Conservation (phyloP, 2,888 invertebrate genomes). For the Agriopis marginaria region DNA sequence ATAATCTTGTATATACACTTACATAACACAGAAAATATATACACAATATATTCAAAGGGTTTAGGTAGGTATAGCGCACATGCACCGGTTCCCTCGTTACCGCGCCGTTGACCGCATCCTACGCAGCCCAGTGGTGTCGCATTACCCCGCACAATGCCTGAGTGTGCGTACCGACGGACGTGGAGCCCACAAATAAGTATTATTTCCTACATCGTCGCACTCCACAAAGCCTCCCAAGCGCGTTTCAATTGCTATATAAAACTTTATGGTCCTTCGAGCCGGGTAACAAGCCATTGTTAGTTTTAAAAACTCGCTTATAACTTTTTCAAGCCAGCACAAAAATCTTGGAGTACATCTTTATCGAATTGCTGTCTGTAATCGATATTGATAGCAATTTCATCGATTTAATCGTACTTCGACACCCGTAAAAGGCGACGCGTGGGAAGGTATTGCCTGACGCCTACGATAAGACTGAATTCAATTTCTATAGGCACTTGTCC, state of each 20-base stretch:
- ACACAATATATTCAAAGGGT: conserved; percentile 1
- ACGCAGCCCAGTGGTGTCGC: conserved; percentile 65
- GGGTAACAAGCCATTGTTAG: conserved; percentile 33
- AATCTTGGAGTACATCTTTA: conserved; percentile 18
- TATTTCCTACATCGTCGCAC: conserved; percentile 43
- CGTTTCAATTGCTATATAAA: conserved; percentile 36
- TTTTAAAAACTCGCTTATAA: conserved; percentile 20
- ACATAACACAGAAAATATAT: too few species aligned
- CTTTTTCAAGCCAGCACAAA: conserved; percentile 20
- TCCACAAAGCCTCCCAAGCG: conserved; percentile 40
- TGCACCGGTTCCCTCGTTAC: conserved; percentile 65
- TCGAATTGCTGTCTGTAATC: conserved; percentile 23
- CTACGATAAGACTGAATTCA: conserved; percentile 31
- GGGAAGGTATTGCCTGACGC: conserved; percentile 31
- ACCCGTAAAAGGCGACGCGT: conserved; percentile 26
- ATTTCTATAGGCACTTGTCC: conserved; percentile 27
- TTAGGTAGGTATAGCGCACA: conserved; percentile 17
- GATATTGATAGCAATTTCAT: conserved; percentile 32
- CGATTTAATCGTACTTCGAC: conserved; percentile 19
- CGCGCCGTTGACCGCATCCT: conserved; percentile 75
- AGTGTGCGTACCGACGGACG: conserved; percentile 44
- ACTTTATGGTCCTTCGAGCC: conserved; percentile 47
- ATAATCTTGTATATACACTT: too few species aligned
- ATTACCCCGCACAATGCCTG: conserved; percentile 66
- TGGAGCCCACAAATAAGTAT: conserved; percentile 57